Base-by-base conservation (phyloP, 2,888 invertebrate genomes). In the Aporophyla nigra region DNA sequence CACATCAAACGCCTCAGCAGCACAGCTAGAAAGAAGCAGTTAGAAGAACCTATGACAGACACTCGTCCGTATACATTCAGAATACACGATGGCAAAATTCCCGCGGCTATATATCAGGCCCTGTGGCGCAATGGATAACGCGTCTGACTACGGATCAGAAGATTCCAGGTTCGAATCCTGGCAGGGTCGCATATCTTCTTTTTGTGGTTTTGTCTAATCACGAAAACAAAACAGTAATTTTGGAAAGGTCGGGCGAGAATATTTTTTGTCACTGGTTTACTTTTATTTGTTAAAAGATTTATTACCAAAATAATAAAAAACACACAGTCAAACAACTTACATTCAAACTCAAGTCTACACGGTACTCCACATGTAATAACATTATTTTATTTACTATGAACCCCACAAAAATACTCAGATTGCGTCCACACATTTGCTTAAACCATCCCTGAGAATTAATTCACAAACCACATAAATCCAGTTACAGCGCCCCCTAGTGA, bases 31-130 rank as follows among this genome's bases (percentile, higher is more conserved):
- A 33, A 43, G 21, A 2, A 10, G 12, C 0, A 43, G 19, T 24
- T 65, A 49, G 4, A 19, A 65, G 19, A 49, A 24, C 46, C 19
- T 19, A 27, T 5, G n/a, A 63, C 16, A 19, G 1, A 56, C 56
- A 56, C 24, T 1, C 19, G 10, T 19, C 12, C 24, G 3, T 46
- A 12, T 24, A 46, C 19, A 24, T 19, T 97, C 97, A 97, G 97
- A 97, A 97, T 97, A 97, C 97, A 97, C 2, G 97, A 97, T 97
- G 97, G 97, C 97, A 97, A 97, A 97, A 97, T 97, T 97, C 97
- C 97, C 97, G 96, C 95, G 96, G 96, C 96, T 95, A 96, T 96
- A 0, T 54, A 80, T 61, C 86, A 5, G 97, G 97, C 97, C 97
- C 95, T 97, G 97, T 97, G 97, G 97, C 97, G 97, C 97, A 97